Conservation (phyloP, 2,113 vertebrate species). For the Hippocampus mohnikei region DNA sequence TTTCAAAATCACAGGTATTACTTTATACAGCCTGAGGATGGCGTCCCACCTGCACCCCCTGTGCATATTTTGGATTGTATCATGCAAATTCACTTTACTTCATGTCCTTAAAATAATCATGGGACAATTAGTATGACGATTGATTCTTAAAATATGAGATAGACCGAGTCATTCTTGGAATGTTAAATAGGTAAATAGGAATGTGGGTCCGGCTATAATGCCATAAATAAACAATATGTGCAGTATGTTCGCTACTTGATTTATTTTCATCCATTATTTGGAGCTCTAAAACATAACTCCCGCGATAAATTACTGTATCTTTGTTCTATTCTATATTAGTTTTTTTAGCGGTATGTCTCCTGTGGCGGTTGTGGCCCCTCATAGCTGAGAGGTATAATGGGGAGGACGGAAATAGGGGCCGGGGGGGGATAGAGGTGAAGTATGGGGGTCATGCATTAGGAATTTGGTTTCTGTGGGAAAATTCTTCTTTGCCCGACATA, state of each 20-base stretch:
- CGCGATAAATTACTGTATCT: background rate
- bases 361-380: slow-evolving; percentile 32
- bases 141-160: background rate
- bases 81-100: too few species aligned
- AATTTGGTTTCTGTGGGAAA: slow-evolving; percentile 70
- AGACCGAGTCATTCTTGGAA: too few species aligned
- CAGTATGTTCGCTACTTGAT: too few species aligned
- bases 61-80: too few species aligned
- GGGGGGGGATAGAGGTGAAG: slow-evolving; percentile 35
- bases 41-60: too few species aligned
- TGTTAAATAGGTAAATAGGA: background rate
- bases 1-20: too few species aligned
- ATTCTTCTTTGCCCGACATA: slow-evolving; percentile 42
- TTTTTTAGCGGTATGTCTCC: background rate
- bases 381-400: slow-evolving; percentile 49
- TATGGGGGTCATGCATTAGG: slow-evolving; percentile 58
- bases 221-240: background rate
- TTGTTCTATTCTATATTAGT: background rate
- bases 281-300: background rate
- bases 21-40: background rate
- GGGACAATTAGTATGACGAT: background rate
- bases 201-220: background rate
- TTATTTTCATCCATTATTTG: too few species aligned
- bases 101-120: background rate
- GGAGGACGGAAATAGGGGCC: slow-evolving; percentile 48